Evolutionary conservation across 2,888 invertebrate species (phyloP).

Genomic region (Rhabditoides inermis): DNA sequence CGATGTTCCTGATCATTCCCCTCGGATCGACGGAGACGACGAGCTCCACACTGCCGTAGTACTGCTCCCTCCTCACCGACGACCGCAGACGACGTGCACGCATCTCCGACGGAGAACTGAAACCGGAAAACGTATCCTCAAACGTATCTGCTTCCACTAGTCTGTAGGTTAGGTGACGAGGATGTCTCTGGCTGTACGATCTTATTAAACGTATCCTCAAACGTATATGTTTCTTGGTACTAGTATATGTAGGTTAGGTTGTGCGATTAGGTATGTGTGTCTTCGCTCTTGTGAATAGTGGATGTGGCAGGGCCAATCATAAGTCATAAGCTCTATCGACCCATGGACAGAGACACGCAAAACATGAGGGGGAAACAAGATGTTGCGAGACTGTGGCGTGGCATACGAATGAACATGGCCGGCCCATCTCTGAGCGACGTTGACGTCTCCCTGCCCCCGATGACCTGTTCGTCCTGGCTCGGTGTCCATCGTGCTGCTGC

Average conservation of each 20-base stretch:
- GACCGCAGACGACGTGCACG: conserved; percentile 14
- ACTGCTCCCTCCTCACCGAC: conserved; percentile 20
- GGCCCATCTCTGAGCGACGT: not conserved
- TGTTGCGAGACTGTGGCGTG: not conserved
- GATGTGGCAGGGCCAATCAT: no score
- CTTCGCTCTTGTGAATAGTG: no score
- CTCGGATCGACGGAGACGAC: conserved; percentile 22
- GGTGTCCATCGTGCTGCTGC: not conserved
- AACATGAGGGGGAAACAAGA: no score
- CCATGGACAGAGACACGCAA: no score
- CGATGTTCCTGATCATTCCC: conserved; percentile 17
- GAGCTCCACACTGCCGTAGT: conserved; percentile 19
- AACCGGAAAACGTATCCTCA: no score
- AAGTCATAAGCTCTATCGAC: no score
- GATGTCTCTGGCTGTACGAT: conserved; percentile 6
- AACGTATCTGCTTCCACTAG: no score
- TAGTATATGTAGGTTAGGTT: no score
- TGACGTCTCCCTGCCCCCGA: not conserved
- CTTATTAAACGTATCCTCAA: no score
- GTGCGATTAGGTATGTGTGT: no score
- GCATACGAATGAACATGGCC: not conserved
- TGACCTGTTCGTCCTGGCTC: conserved; percentile 7
- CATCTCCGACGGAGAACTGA: conserved; percentile 24
- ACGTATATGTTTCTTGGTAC: no score
- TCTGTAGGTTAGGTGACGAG: conserved; percentile 9